Base-by-base conservation (phyloP, 2,888 invertebrate species). In the Diplolepis rosae region DNA sequence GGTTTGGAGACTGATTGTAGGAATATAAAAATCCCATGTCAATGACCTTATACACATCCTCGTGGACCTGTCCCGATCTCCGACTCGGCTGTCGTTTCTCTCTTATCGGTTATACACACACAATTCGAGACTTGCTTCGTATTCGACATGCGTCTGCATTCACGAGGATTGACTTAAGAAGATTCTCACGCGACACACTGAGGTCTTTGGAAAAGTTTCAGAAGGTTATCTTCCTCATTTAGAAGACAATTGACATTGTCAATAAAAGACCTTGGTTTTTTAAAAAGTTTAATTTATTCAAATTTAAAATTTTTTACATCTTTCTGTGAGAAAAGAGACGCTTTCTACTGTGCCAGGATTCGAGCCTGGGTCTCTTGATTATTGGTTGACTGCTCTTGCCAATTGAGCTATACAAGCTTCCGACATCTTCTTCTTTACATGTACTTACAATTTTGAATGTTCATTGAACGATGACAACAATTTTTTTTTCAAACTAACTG, bases 121-220 rank as follows among this genome's bases (percentile, higher is more conserved):
- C 24, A 6, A 61, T 61, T 61, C 35, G 39, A 61, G 7, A 5
- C 51, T 5, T 39, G 39, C 5, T 52, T 52, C 52, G 52, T 52
- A 52, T 52, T 52, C 39, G n/a, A 39, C 35, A 61, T 61, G 61
- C 24, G 39, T 39, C 18, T 54, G 54, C 54, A 54, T 52, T 52
- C 27, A 52, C 24, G 24, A 61, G 56, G 35, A 39, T 61, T 61
- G 56, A 61, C 56, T 61, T 39, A 61, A 61, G 51, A 28, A 51
- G 56, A 61, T 39, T 61, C 56, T 61, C 39, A 61, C 39, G 39
- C 35, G 39, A 27, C 39, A 61, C 22, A 39, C 39, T 61, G 11
- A 54, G 54, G 54, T 54, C 39, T 35, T 39, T 61, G 22, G 61
- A 61, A 61, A 39, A 61, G 35, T 39, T 61, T 61, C 61, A 61